phyloP scores from a whole-genome alignment of 92 coral and sea anemone genomes.

The Epizoanthus illoricatus region DNA sequence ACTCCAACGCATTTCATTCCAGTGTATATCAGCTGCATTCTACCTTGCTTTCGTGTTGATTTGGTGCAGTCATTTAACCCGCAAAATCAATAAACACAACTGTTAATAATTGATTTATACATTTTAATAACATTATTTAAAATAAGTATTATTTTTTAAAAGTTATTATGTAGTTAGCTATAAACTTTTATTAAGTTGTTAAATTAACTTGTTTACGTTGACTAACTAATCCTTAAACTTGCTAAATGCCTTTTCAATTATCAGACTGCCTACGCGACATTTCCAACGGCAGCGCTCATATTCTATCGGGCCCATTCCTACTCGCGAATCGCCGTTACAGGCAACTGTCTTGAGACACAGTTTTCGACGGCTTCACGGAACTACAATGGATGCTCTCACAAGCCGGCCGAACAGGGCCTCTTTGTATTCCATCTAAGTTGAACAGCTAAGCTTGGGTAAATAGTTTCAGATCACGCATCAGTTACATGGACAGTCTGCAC shows the following conservation, averaged over 20 bases:
- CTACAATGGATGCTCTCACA: conserved; percentile 32
- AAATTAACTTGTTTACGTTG: background rate
- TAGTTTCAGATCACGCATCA: too few relatives aligned
- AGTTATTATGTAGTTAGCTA: background rate
- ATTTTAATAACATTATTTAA: too few relatives aligned
- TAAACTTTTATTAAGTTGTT: background rate
- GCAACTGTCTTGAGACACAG: conserved; percentile 36
- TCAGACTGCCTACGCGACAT: conserved; percentile 29
- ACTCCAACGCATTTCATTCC: too few relatives aligned
- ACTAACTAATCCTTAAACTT: background rate
- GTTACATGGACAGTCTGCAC: too few relatives aligned
- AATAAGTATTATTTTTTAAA: too few relatives aligned
- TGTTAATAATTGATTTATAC: too few relatives aligned
- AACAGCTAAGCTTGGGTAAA: too few relatives aligned
- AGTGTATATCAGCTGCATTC: too few relatives aligned
- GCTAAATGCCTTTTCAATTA: conserved; percentile 31
- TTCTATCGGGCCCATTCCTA: conserved; percentile 12
- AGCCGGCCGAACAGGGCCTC: conserved; percentile 1
- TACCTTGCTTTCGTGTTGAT: too few relatives aligned
- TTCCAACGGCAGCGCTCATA: conserved; percentile 27
- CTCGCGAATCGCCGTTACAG: conserved; percentile 11
- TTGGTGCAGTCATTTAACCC: too few relatives aligned
- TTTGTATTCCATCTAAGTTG: conserved; percentile 15
- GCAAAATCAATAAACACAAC: too few relatives aligned
- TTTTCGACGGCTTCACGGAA: conserved; percentile 38